These are phyloP conservation scores for Meandrusa payeni DNA, from an alignment of 2,888 invertebrate genomes.

Conservation along the genomic window DNA sequence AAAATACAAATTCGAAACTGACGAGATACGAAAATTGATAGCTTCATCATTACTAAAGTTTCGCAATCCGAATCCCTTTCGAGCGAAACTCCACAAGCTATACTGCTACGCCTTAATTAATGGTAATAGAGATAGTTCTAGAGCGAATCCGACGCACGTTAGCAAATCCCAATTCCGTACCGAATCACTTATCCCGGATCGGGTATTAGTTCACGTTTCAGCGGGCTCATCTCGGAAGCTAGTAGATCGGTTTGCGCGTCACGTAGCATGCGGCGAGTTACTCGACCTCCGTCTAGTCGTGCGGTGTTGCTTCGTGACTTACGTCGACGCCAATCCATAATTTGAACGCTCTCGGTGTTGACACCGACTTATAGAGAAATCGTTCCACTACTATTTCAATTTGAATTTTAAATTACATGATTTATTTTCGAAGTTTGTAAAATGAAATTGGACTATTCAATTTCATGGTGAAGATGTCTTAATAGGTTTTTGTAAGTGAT, in stretches of 20 bases:
- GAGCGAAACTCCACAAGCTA: not conserved
- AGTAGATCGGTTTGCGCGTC: constrained; percentile 32
- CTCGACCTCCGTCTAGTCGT: constrained; percentile 24
- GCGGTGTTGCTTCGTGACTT: constrained; percentile 21
- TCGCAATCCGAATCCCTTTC: constrained; percentile 15
- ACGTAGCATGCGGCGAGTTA: constrained; percentile 34
- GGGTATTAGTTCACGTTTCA: constrained; percentile 25
- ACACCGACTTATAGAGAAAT: constrained; percentile 3
- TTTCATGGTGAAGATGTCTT: no score
- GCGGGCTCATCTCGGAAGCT: constrained; percentile 29
- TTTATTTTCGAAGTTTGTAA: no score
- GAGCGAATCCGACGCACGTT: constrained; percentile 4
- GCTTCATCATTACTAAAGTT: constrained; percentile 17
- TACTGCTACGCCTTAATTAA: constrained; percentile 10
- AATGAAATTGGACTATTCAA: no score
- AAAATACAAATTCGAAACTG: constrained; percentile 13
- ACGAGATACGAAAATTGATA: constrained; percentile 12
- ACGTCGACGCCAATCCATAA: not conserved
- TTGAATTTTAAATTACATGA: not conserved
- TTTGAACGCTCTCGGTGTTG: not conserved
- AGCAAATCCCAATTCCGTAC: constrained; percentile 16
- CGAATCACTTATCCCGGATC: constrained; percentile 12
- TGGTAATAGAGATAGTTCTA: constrained; percentile 21
- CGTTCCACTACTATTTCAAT: not conserved
- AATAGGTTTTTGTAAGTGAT: no score